Percentiles rank a stretch among this genome's conserved stretches.
Evolutionary conservation across 2,113 vertebrate species (phyloP).

Genomic region (Cathartes aura): DNA sequence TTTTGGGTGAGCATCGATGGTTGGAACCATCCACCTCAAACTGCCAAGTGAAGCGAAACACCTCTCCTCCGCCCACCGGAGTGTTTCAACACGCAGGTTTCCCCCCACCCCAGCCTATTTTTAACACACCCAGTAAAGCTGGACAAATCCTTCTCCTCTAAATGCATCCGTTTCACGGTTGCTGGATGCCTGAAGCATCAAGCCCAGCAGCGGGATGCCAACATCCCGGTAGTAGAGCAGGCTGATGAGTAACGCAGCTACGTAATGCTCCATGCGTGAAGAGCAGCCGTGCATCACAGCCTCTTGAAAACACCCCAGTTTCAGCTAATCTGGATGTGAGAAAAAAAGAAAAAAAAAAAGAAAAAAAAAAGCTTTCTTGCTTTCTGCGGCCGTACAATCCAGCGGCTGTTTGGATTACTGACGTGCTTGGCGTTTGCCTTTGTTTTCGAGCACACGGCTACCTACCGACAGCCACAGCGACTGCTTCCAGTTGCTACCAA

Average conservation of each 20-base stretch:
- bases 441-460: fast-evolving
- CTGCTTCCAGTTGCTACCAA: fast-evolving
- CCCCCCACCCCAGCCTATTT: fast-evolving
- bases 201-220: not conserved
- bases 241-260: fast-evolving
- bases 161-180: fast-evolving
- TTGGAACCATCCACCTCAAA: not conserved
- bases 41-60: fast-evolving
- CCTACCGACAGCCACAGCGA: too few species aligned
- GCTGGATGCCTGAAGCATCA: not conserved
- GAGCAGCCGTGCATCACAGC: not conserved
- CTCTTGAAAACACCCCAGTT: not conserved
- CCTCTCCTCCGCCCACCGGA: fast-evolving
- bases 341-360: too few species aligned
- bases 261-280: fast-evolving
- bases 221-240: not conserved
- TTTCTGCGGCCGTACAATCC: fast-evolving
- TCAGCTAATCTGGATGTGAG: not conserved
- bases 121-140: not conserved
- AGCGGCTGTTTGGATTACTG: not conserved
- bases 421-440: fast-evolving
- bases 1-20: fast-evolving
- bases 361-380: not conserved
- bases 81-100: fast-evolving
- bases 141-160: not conserved